These are phyloP conservation scores for Rhingia rostrata DNA, from an alignment of 2,888 invertebrate genomes.

Conservation along the genomic window DNA sequence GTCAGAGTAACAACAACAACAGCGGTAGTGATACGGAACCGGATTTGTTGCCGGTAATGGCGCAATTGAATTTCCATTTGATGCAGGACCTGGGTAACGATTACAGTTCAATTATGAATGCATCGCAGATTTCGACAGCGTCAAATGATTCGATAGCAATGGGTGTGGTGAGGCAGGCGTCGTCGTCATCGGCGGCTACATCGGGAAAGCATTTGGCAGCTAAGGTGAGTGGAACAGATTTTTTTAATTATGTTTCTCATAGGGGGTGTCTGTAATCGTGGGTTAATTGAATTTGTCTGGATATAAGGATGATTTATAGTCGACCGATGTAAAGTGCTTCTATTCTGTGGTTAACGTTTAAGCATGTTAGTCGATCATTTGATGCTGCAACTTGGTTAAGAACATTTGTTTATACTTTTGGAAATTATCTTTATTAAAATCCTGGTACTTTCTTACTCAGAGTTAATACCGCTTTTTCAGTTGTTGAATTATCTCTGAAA, in stretches of 20 bases:
- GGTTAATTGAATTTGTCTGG: too few species aligned
- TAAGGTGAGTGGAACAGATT: slow-evolving; percentile 44
- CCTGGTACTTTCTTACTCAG: too few species aligned
- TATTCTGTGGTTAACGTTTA: too few species aligned
- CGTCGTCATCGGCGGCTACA: slow-evolving; percentile 49
- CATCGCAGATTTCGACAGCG: slow-evolving; percentile 83
- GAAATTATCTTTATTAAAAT: too few species aligned
- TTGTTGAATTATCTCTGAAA: too few species aligned
- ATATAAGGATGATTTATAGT: too few species aligned
- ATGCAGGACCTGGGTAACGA: slow-evolving; percentile 78
- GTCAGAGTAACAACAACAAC: slow-evolving; percentile 73
- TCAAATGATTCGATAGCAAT: slow-evolving; percentile 80
- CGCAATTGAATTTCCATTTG: slow-evolving; percentile 80
- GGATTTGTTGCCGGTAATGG: slow-evolving; percentile 76
- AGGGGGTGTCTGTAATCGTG: too few species aligned
- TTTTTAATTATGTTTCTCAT: neutral
- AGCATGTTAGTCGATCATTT: too few species aligned
- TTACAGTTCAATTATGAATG: slow-evolving; percentile 82
- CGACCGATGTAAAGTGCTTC: too few species aligned
- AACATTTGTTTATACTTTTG: too few species aligned
- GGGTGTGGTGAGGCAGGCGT: slow-evolving; percentile 47
- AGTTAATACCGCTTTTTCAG: too few species aligned
- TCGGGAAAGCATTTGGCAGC: slow-evolving; percentile 62
- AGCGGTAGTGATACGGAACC: slow-evolving; percentile 77
- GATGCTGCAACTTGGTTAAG: too few species aligned